Evolutionary conservation across 2,888 invertebrate species (phyloP).

Genomic region (Elmis aenea): DNA sequence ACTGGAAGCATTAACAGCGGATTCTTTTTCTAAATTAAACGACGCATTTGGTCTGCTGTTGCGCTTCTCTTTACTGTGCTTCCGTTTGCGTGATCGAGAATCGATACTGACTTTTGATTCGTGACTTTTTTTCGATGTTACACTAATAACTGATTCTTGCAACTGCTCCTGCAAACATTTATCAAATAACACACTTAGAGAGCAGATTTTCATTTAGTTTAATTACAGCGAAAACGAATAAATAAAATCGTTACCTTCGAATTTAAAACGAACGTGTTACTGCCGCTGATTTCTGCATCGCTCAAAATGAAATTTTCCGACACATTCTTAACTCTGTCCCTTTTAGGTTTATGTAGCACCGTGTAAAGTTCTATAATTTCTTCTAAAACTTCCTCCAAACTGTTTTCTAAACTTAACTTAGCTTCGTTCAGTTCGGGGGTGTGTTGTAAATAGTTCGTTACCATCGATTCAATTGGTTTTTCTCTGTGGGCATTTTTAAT

Average conservation of each 20-base stretch:
- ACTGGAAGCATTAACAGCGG: neutral
- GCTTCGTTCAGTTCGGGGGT: slow-evolving; percentile 15
- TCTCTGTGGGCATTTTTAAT: slow-evolving; percentile 14
- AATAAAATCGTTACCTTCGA: too few species aligned
- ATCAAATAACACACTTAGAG: too few species aligned
- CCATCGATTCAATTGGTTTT: slow-evolving; percentile 10
- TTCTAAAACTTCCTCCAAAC: slow-evolving; percentile 9
- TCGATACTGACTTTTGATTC: slow-evolving; percentile 1
- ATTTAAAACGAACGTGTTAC: too few species aligned
- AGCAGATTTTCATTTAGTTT: too few species aligned
- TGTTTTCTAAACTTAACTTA: slow-evolving; percentile 7
- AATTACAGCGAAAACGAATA: too few species aligned
- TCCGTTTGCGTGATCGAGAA: slow-evolving; percentile 1
- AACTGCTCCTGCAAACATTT: neutral
- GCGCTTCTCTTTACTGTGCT: slow-evolving; percentile 1
- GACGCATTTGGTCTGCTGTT: slow-evolving; percentile 3
- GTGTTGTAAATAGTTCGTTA: slow-evolving; percentile 12
- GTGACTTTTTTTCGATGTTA: neutral
- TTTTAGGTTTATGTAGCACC: slow-evolving; percentile 11
- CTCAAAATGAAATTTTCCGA: slow-evolving; percentile 15
- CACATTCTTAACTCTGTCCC: slow-evolving; percentile 9
- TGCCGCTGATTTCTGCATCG: slow-evolving; percentile 4
- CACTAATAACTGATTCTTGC: neutral
- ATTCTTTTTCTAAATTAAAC: neutral
- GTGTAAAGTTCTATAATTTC: slow-evolving; percentile 16